Conservation (phyloP, 2,113 vertebrate genomes). For the Odocoileus hemionus region DNA sequence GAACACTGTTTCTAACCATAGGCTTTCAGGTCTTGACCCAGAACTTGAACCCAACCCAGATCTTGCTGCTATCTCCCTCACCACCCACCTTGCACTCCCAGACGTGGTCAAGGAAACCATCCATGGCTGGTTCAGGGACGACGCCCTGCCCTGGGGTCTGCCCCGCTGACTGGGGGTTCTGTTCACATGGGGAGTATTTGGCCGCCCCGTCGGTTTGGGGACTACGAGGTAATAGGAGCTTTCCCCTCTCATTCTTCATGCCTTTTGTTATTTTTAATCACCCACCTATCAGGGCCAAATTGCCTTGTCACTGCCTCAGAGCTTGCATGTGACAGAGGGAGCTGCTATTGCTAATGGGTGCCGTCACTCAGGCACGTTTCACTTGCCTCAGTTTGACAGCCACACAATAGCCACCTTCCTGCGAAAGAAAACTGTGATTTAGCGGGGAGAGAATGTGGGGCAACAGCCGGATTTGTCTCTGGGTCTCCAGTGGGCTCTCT, state of each 20-base stretch:
- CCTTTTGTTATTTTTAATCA: constrained; percentile 80
- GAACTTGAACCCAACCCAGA: not conserved
- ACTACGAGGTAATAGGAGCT: constrained; percentile 65
- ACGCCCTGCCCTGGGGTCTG: constrained; percentile 18
- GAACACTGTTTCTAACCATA: constrained; percentile 31
- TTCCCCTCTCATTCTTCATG: constrained; percentile 73
- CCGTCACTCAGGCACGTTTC: constrained; percentile 81
- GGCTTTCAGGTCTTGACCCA: constrained; percentile 54
- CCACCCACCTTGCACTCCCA: constrained; percentile 51
- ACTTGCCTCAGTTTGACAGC: constrained; percentile 81
- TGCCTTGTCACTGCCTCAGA: constrained; percentile 80
- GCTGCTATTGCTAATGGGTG: constrained; percentile 80
- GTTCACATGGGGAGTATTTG: constrained; percentile 18
- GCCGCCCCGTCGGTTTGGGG: constrained; percentile 54
- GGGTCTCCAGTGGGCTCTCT: constrained; percentile 74
- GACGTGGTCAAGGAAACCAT: constrained; percentile 59
- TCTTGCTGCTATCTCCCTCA: not conserved
- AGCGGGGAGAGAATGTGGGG: constrained; percentile 81
- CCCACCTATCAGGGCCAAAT: constrained; percentile 78
- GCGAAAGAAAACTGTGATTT: constrained; percentile 82
- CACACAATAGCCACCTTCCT: constrained; percentile 83
- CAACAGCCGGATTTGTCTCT: constrained; percentile 77
- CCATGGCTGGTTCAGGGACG: constrained; percentile 51
- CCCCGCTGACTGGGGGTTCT: constrained; percentile 55
- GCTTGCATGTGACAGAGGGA: constrained; percentile 81